Conservation (phyloP, 2,888 invertebrate genomes). For the Lasioglossum morio region DNA sequence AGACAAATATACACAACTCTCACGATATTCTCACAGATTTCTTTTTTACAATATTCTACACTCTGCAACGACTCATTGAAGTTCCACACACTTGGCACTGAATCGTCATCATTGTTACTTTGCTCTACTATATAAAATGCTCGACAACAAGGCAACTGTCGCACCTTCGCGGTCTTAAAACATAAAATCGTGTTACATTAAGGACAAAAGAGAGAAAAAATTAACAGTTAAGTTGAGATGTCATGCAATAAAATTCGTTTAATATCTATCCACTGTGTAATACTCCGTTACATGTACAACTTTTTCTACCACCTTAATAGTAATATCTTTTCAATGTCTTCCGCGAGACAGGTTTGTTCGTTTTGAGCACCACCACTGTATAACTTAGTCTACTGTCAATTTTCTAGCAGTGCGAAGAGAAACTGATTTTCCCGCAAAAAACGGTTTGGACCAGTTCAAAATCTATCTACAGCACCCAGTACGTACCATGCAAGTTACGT, state of each 20-base stretch:
- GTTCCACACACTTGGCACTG: constrained; percentile 19
- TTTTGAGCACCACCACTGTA: neutral
- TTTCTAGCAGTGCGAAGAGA: neutral
- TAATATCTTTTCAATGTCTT: neutral
- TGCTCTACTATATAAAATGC: constrained; percentile 6
- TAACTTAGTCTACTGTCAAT: neutral
- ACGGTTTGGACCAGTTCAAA: constrained; percentile 3
- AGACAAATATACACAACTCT: constrained; percentile 2
- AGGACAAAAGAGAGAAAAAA: neutral
- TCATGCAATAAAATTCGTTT: constrained; percentile 25
- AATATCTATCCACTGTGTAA: neutral
- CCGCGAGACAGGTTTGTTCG: neutral
- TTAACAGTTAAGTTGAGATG: neutral
- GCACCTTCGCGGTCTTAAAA: neutral
- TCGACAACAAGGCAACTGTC: neutral
- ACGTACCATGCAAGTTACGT: constrained; percentile 57
- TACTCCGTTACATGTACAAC: constrained; percentile 5
- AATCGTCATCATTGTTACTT: neutral
- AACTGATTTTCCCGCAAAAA: neutral
- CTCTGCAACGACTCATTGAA: neutral
- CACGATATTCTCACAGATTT: neutral
- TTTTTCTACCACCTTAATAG: neutral
- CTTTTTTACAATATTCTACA: constrained; percentile 1
- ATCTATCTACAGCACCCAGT: constrained; percentile 54
- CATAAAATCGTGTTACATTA: constrained; percentile 4